A percentile compares a stretch with the other conserved stretches of the same genome.
phyloP scores from a whole-genome alignment of 2,113 vertebrate species.

The Muscicapa adusta region DNA sequence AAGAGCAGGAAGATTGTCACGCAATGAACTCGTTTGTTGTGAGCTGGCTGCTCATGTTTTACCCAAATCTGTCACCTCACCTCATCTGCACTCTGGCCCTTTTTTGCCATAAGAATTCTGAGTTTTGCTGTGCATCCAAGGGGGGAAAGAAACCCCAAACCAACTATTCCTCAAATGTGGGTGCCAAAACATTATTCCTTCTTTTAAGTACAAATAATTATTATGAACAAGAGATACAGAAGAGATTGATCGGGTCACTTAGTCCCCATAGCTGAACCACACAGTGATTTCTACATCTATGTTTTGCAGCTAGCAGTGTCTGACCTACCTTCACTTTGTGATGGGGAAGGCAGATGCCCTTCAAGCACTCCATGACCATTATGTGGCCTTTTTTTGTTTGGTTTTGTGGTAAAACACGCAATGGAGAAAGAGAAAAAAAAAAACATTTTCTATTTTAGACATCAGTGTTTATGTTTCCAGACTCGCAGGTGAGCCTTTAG shows the following conservation, averaged over 20 bases:
- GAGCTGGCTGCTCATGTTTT: slow-evolving; percentile 1
- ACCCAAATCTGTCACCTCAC: neutral
- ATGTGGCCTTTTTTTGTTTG: neutral
- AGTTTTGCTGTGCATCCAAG: neutral
- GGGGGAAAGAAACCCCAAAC: neutral
- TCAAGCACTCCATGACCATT: neutral
- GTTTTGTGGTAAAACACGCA: neutral
- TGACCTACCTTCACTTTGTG: neutral
- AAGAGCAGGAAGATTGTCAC: neutral
- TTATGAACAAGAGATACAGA: neutral
- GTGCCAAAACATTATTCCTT: neutral
- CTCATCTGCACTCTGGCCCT: neutral
- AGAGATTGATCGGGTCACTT: neutral
- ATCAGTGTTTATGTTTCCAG: neutral
- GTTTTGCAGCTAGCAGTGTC: neutral
- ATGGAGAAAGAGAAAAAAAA: neutral
- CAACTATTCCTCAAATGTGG: neutral
- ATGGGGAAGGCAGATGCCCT: neutral
- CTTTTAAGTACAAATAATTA: neutral
- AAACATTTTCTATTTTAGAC: neutral
- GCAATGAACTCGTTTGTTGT: neutral
- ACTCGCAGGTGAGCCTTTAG: neutral
- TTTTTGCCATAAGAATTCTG: neutral
- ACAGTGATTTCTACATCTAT: neutral
- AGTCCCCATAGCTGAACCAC: neutral